phyloP scores from a whole-genome alignment of 2,888 invertebrate species.

The Merodon equestris region DNA sequence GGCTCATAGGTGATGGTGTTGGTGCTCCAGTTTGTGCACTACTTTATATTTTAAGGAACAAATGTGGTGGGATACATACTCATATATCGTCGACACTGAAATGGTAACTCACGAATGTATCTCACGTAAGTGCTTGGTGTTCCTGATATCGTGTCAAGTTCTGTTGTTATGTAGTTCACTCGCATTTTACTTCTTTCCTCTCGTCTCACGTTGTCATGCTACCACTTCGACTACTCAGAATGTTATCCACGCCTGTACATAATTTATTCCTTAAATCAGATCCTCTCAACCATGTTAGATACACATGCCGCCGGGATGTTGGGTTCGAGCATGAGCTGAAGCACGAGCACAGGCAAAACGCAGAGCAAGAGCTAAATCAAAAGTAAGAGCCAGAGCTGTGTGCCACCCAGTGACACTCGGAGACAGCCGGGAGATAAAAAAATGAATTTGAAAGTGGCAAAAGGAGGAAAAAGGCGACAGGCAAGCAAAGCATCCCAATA shows the following conservation, averaged over 20 bases:
- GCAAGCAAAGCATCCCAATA: conserved; percentile 47
- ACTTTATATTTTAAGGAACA: conserved; percentile 23
- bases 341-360: not conserved
- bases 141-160: conserved; percentile 28
- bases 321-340: not conserved
- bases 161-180: conserved; percentile 13
- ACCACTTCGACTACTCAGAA: conserved; percentile 42
- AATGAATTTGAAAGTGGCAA: conserved; percentile 31
- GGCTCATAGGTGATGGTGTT: not conserved
- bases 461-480: conserved; percentile 1
- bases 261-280: conserved; percentile 62
- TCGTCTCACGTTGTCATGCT: not conserved
- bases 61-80: conserved; percentile 6
- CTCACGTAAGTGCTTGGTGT: conserved; percentile 36
- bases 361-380: not conserved
- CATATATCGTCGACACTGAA: not conserved
- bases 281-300: conserved; percentile 46
- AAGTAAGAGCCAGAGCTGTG: conserved; percentile 1
- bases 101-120: conserved; percentile 22
- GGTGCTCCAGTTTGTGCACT: conserved; percentile 2
- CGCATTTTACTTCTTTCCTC: no score
- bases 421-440: conserved; percentile 42
- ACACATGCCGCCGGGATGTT: conserved; percentile 9
- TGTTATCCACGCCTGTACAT: conserved; percentile 58
- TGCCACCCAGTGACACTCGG: conserved; percentile 16